Conservation (phyloP, 1,140 invertebrate species). For the Drosophila ironensis region DNA sequence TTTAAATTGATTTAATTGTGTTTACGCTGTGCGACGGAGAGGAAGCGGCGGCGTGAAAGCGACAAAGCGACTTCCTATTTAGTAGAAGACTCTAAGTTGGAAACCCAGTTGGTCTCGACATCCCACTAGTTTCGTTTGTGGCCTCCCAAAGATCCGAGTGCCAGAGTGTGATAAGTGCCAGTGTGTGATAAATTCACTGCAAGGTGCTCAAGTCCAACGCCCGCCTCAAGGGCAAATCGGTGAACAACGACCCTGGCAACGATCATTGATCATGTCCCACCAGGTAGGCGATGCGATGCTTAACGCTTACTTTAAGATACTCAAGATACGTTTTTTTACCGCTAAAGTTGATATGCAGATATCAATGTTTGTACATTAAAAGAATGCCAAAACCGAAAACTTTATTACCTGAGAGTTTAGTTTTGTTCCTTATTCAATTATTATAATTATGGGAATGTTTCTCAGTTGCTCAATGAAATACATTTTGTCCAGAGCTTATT, state of each 20-base stretch:
- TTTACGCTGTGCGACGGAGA: constrained; percentile 62
- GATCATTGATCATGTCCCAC: constrained; percentile 41
- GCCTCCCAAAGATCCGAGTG: constrained; percentile 5
- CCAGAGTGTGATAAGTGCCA: constrained; percentile 34
- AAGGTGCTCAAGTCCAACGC: constrained; percentile 38
- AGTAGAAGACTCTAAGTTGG: constrained; percentile 39
- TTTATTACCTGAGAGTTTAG: too few relatives aligned
- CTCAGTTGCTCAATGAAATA: too few relatives aligned
- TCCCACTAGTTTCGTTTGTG: constrained; percentile 33
- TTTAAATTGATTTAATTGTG: constrained; percentile 80
- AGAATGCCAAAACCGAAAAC: neutral
- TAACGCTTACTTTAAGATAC: neutral
- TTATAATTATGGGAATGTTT: too few relatives aligned
- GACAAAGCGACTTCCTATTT: constrained; percentile 64
- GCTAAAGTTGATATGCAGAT: constrained; percentile 3
- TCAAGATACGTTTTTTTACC: constrained; percentile 2
- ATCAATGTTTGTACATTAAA: constrained; percentile 11
- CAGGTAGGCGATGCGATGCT: constrained; percentile 27
- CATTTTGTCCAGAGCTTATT: constrained; percentile 18
- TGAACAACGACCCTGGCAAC: constrained; percentile 18
- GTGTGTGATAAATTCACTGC: constrained; percentile 7
- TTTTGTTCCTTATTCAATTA: constrained; percentile 1
- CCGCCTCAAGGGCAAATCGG: constrained; percentile 31
- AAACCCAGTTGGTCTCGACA: constrained; percentile 23
- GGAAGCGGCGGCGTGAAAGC: constrained; percentile 12